Percentiles rank a stretch among this genome's conserved stretches.
These are phyloP conservation scores for Drosophila dives DNA, from an alignment of 2,888 invertebrate species.

Conservation along the genomic window DNA sequence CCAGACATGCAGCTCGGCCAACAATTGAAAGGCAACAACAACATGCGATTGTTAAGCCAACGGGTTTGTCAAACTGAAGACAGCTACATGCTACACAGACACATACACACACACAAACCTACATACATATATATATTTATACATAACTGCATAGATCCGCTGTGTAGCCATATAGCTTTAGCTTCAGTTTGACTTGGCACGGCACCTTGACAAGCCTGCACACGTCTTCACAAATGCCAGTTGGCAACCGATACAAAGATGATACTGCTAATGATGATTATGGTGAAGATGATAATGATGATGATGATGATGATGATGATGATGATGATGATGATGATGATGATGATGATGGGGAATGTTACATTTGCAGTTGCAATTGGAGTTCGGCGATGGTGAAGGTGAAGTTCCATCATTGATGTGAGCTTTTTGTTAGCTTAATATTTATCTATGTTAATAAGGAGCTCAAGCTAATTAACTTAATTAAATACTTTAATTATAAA, in stretches of 20 bases:
- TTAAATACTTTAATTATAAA: neutral
- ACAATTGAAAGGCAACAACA: constrained; percentile 42
- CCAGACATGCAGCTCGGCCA: constrained; percentile 47
- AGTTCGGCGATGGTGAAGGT: constrained; percentile 9
- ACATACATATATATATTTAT: neutral
- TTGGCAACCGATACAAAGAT: constrained; percentile 36
- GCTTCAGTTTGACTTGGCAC: constrained; percentile 31
- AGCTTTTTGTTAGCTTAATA: neutral
- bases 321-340: constrained; percentile 17
- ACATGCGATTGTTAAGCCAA: constrained; percentile 59
- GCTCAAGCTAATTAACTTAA: neutral
- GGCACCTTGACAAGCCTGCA: constrained; percentile 77
- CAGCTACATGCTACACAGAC: constrained; percentile 31
- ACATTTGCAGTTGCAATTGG: constrained; percentile 13
- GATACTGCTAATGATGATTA: constrained; percentile 6
- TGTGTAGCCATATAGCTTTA: constrained; percentile 21
- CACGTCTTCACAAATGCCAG: constrained; percentile 59
- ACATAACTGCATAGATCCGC: constrained; percentile 33
- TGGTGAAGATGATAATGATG: constrained; percentile 7
- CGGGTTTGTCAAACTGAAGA: constrained; percentile 72
- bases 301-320: constrained; percentile 12
- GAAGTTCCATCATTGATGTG: constrained; percentile 3
- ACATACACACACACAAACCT: neutral
- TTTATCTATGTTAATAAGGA: neutral
- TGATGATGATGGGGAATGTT: constrained; percentile 8